Base-by-base conservation (phyloP, 2,888 invertebrate genomes). In the Drosophila monieri region DNA sequence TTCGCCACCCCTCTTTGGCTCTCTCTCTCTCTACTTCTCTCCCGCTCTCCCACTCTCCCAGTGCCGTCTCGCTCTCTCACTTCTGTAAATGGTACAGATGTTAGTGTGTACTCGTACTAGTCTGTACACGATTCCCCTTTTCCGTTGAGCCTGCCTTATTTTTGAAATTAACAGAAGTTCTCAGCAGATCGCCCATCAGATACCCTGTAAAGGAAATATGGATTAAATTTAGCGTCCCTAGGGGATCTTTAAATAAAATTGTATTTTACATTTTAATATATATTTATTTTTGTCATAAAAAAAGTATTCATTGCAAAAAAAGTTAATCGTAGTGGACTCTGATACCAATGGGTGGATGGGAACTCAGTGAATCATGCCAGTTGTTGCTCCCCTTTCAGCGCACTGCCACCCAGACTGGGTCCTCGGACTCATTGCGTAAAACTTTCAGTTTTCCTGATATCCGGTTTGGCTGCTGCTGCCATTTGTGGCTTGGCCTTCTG, bases 371-470 rank as follows among this genome's bases (percentile, higher is more conserved):
- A 27, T 27, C 27, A 9, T 9, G 2, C 27, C 54, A 23, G 46
- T 14, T 35, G 35, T 23, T 49, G 0, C 37, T 46, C 30, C 10
- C 15, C 41, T 10, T 18, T 14, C 4, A 3, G 32, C 12, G 1
- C 12, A 12, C 4, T 4, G 32, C 10, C 10, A 10, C 12, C 35
- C 35, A n/a, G 6, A 66, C 47, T 53, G 43, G 30, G 44, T 51
- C 49, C 27, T 43, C 54, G 21, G 43, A 30, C 43, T 52, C 39
- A 47, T 73, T 77, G 71, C 69, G 70, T 74, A 75, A 75, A 80
- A 85, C 85, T 84, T 84, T 84, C 85, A 74, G 68, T 84, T 85
- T 85, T 83, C 48, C 61, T 85, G 66, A 76, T 85, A 80, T 80
- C 85, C 77, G 83, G 84, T 79, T 85, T 80, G 74, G 58, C 61